Evolutionary conservation across 2,113 vertebrate genomes (phyloP).

Genomic region (Oryzias woworae): DNA sequence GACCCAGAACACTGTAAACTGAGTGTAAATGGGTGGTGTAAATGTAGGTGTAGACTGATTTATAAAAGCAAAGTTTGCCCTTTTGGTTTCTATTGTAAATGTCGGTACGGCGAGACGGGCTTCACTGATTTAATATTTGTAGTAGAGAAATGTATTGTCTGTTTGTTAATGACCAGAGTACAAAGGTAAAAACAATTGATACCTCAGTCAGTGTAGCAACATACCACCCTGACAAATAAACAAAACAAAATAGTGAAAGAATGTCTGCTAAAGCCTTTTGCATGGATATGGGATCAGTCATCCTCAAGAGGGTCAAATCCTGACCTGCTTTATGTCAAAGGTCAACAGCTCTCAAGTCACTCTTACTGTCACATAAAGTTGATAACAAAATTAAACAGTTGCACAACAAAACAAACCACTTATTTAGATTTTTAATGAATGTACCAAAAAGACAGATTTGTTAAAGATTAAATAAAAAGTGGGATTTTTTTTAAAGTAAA

Average conservation of each 20-base stretch:
- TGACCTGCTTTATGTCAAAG: conserved; percentile 15
- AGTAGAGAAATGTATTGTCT: background rate
- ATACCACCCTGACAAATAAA: too few species aligned
- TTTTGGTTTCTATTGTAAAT: conserved; percentile 13
- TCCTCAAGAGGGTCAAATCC: conserved; percentile 14
- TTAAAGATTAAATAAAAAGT: too few species aligned
- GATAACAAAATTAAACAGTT: conserved; percentile 5
- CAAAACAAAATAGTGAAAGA: background rate
- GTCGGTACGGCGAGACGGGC: background rate
- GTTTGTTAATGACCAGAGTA: background rate
- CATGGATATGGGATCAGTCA: conserved; percentile 12
- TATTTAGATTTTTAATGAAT: background rate
- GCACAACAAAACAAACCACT: accelerated
- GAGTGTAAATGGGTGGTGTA: background rate
- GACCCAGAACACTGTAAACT: background rate
- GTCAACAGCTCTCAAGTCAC: conserved; percentile 17
- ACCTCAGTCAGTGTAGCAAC: too few species aligned
- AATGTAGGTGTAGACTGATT: background rate
- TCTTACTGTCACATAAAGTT: conserved; percentile 17
- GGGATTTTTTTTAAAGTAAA: too few species aligned
- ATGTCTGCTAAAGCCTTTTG: background rate
- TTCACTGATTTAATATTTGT: conserved; percentile 12
- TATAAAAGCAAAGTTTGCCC: background rate
- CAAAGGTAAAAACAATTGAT: conserved; percentile 12
- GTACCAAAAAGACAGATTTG: too few species aligned